phyloP scores from a whole-genome alignment of 2,888 invertebrate genomes.

The Morpho achilles region DNA sequence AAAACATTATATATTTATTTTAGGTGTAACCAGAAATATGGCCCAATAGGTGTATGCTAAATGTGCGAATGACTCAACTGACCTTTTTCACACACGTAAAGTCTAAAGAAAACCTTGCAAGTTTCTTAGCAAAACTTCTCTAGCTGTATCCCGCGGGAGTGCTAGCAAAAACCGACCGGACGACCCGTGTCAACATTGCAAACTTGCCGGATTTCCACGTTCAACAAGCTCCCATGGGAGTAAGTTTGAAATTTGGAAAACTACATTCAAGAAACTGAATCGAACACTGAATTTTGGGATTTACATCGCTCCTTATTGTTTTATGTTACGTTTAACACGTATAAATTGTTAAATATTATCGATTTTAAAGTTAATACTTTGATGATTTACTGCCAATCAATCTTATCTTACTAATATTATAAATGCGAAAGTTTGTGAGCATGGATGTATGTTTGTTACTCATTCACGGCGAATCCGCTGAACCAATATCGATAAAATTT shows the following conservation, averaged over 20 bases:
- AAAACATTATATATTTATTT: background rate
- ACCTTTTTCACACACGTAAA: conserved; percentile 13
- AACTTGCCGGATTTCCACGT: conserved; percentile 26
- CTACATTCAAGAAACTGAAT: conserved; percentile 8
- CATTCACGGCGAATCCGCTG: too few species aligned
- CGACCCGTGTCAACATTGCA: conserved; percentile 28
- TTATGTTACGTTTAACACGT: too few species aligned
- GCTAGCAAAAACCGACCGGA: conserved; percentile 17
- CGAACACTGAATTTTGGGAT: too few species aligned
- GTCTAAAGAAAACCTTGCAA: conserved; percentile 16
- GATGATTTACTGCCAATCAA: too few species aligned
- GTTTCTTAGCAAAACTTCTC: conserved; percentile 19
- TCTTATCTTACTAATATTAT: too few species aligned
- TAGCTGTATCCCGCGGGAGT: conserved; percentile 14
- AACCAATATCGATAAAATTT: too few species aligned
- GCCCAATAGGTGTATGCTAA: background rate
- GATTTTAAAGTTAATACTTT: too few species aligned
- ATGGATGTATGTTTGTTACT: too few species aligned
- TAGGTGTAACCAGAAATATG: too few species aligned
- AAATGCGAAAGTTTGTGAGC: too few species aligned
- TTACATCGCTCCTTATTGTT: too few species aligned
- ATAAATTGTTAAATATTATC: too few species aligned
- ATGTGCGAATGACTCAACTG: conserved; percentile 8
- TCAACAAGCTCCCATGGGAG: conserved; percentile 20
- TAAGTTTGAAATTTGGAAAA: conserved; percentile 15